Conservation (phyloP, 2,888 invertebrate genomes). For the Venusia cambrica region DNA sequence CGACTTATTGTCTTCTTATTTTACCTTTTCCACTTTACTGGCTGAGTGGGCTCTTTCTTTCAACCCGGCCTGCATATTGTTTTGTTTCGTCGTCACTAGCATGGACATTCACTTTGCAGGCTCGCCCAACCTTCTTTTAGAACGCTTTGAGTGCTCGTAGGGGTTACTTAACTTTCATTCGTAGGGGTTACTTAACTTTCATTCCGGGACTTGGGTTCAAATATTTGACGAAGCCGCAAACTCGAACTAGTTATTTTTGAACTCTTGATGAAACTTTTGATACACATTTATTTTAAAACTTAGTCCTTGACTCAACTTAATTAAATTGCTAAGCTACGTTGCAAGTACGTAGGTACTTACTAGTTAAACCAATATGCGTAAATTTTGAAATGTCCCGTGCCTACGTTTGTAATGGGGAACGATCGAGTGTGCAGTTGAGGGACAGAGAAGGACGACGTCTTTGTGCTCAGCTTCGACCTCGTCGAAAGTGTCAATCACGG, state of each 20-base stretch:
- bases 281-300: conserved; percentile 10
- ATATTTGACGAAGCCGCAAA: conserved; percentile 34
- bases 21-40: conserved; percentile 56
- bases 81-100: conserved; percentile 58
- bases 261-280: conserved; percentile 7
- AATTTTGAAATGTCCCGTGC: conserved; percentile 34
- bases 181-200: conserved; percentile 46
- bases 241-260: conserved; percentile 22
- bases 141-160: conserved; percentile 43
- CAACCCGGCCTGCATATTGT: conserved; percentile 50
- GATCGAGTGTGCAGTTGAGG: conserved; percentile 42
- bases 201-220: conserved; percentile 29
- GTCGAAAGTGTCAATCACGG: conserved; percentile 77
- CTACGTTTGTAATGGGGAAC: conserved; percentile 42
- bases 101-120: conserved; percentile 61
- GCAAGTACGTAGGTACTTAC: no score
- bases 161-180: conserved; percentile 47
- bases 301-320: not conserved
- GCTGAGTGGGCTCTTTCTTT: conserved; percentile 64
- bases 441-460: no score
- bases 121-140: conserved; percentile 44
- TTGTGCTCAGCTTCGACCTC: conserved; percentile 61
- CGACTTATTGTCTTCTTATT: conserved; percentile 63
- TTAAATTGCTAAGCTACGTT: no score
- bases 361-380: conserved; percentile 39